A percentile compares a stretch with the other conserved stretches of the same genome.
These are phyloP conservation scores for Lagopus muta DNA, from an alignment of 2,113 vertebrate species.

Conservation along the genomic window DNA sequence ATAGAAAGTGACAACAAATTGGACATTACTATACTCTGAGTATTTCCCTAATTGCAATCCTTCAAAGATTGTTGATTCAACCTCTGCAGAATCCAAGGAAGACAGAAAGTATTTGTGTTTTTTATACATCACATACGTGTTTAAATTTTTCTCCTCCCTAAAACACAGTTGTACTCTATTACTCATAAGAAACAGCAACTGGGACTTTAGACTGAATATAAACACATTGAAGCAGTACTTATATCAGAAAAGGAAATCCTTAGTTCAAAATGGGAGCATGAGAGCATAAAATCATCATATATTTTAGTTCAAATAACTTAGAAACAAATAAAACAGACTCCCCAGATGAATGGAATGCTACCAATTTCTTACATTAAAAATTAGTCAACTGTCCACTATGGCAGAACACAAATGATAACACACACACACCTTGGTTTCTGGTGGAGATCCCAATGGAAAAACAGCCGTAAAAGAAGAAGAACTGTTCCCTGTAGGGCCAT, in stretches of 20 bases:
- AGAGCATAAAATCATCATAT: neutral
- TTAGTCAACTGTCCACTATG: neutral
- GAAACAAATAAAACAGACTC: neutral
- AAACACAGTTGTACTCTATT: neutral
- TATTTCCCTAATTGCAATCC: neutral
- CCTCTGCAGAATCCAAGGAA: neutral
- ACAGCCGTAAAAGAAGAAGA: slow-evolving; percentile 65
- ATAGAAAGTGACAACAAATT: neutral
- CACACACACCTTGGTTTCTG: slow-evolving; percentile 57
- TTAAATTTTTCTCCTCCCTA: neutral
- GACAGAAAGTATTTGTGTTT: neutral
- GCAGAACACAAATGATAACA: neutral
- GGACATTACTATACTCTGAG: fast-evolving
- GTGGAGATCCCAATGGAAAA: slow-evolving; percentile 74
- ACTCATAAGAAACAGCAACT: neutral
- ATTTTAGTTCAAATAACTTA: neutral
- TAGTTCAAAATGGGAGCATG: neutral
- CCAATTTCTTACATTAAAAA: neutral
- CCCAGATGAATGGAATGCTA: neutral
- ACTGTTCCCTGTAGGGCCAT: slow-evolving; percentile 73
- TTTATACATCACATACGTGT: no score
- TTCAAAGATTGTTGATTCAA: neutral
- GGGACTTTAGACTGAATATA: neutral
- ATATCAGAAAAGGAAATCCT: neutral
- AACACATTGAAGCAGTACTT: neutral